phyloP scores from a whole-genome alignment of 2,888 invertebrate genomes.

The Tinea semifulvella region DNA sequence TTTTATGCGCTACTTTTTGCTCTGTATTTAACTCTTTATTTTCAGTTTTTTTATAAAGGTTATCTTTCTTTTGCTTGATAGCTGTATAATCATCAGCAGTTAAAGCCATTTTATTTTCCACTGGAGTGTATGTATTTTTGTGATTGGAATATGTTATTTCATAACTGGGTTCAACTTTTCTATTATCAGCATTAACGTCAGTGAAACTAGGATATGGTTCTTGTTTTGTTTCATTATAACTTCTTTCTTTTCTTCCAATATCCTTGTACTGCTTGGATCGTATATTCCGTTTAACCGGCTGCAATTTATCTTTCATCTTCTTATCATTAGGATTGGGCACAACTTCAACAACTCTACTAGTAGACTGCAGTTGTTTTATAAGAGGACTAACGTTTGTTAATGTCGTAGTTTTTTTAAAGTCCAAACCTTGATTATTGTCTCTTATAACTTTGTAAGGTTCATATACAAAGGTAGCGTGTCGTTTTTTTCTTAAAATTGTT shows the following conservation, averaged over 20 bases:
- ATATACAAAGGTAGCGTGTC: conserved; percentile 46
- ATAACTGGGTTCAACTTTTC: conserved; percentile 53
- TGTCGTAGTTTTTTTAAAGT: conserved; percentile 49
- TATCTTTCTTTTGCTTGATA: conserved; percentile 5
- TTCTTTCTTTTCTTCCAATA: conserved; percentile 45
- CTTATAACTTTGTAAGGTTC: conserved; percentile 59
- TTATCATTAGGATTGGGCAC: conserved; percentile 22
- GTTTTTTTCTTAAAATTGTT: conserved; percentile 30
- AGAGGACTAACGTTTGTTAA: conserved; percentile 49
- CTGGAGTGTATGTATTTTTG: conserved; percentile 40
- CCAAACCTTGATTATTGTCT: conserved; percentile 44
- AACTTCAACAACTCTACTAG: conserved; percentile 44
- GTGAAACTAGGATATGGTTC: conserved; percentile 28
- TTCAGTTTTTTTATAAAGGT: conserved; percentile 18
- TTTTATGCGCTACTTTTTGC: not conserved
- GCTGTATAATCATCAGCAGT: conserved; percentile 38
- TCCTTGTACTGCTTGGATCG: conserved; percentile 39
- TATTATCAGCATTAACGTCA: conserved; percentile 39
- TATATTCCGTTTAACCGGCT: conserved; percentile 33
- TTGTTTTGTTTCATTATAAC: conserved; percentile 20
- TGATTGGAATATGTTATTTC: conserved; percentile 45
- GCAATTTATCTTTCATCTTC: conserved; percentile 32
- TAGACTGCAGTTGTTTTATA: conserved; percentile 48
- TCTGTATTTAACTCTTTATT: conserved; percentile 18
- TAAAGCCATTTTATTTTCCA: conserved; percentile 40